Conservation (phyloP, 2,888 invertebrate species). For the Lampropteryx suffumata region DNA sequence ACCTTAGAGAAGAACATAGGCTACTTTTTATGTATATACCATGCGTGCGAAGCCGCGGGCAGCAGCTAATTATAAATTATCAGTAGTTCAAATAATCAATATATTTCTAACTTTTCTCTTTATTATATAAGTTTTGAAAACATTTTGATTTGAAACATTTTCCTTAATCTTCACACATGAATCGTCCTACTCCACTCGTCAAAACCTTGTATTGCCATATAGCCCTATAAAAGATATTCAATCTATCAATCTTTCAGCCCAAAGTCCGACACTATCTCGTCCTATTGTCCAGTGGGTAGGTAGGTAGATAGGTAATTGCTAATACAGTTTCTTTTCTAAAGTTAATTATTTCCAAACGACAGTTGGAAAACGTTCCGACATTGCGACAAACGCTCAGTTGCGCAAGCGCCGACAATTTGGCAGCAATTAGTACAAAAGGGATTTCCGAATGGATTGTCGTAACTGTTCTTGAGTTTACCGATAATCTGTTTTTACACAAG, state of each 20-base stretch:
- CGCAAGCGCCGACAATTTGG: conserved; percentile 49
- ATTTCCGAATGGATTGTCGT: conserved; percentile 46
- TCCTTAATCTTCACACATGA: too few relatives aligned
- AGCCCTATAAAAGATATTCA: too few relatives aligned
- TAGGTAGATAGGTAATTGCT: conserved; percentile 21
- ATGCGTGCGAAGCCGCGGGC: too few relatives aligned
- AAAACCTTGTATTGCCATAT: too few relatives aligned
- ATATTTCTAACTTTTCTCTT: too few relatives aligned
- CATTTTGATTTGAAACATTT: too few relatives aligned
- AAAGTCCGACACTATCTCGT: neutral
- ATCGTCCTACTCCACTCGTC: too few relatives aligned
- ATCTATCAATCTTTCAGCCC: neutral
- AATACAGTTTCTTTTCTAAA: conserved; percentile 48
- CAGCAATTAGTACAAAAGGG: conserved; percentile 57
- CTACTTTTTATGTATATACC: too few relatives aligned
- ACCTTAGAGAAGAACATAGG: too few relatives aligned
- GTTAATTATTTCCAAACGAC: conserved; percentile 38
- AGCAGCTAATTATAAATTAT: too few relatives aligned
- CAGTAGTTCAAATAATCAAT: too few relatives aligned
- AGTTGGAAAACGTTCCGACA: conserved; percentile 24
- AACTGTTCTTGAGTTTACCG: conserved; percentile 14
- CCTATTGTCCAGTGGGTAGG: conserved; percentile 6
- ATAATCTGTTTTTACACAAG: conserved; percentile 5
- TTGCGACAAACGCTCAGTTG: conserved; percentile 40
- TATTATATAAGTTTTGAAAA: too few relatives aligned